Base-by-base conservation (phyloP, 2,888 invertebrate species). In the Agonopterix heracliana region DNA sequence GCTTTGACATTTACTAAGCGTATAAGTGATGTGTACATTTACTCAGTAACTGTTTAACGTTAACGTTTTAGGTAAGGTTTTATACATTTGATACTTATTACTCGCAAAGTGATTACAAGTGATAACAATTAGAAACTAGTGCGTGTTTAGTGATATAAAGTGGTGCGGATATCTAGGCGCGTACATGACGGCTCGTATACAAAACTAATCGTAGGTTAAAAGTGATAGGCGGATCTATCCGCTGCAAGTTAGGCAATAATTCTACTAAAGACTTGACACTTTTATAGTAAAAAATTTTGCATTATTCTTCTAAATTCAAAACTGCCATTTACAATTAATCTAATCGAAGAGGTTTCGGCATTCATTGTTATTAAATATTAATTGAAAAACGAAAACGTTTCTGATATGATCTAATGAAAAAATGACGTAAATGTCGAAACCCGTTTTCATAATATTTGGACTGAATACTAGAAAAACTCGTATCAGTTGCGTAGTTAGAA, bases 1-100 rank as follows among this genome's bases (percentile, higher is more conserved):
- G 82, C 81, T 84, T 81, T 55, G 63, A 73, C 72, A 73, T 80
- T 73, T 68, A 75, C 62, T 77, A 74, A 78, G 74, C 76, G 74
- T 78, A 58, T 79, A 82, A 81, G 76, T 71, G 74, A 78, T 71
- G 70, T 74, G 81, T 78, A 81, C 78, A 72, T 80, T 78, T 82
- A 84, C 80, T 85, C 81, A 72, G 65, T 78, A 78, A 81, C 71
- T 75, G 75, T 79, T 76, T 79, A 79, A 79, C 59, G 72, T 81
- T 81, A 81, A 81, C 54, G 59, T 70, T 74, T 68, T 78, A 81
- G 78, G 64, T 80, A 80, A 86, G 79, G 53, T 83, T 84, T 87
- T 83, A 87, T 86, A 88, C 87, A 85, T 87, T 88, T 87, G 87
- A 87, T 87, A 88, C 85, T 81, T 84, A 82, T 75, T 78, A 86